Evolutionary conservation across 1,140 invertebrate species (phyloP), one percentile per base, ranked within the genome.

Genomic region (Pachypsylla venusta): DNA sequence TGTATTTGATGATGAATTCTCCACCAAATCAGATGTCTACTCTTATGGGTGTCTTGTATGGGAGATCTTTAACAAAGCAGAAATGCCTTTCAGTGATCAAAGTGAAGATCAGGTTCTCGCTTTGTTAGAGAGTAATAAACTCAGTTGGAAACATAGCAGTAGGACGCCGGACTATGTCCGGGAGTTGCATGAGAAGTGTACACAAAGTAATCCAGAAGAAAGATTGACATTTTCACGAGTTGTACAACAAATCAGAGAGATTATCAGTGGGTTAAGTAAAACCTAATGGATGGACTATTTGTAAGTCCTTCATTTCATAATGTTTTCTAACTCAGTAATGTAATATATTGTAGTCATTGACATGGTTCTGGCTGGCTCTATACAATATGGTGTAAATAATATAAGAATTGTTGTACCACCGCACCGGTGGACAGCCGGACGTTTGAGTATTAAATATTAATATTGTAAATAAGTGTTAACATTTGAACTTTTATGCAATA

Each of bases 21-120:
- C 91, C 0, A 89, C 86, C 2, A 92, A 95, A 69, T 93, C 89
- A 69, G 93, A 97, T 70, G 87, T 95, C 0, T 98, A 91, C 75
- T 85, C 90, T 60, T 96, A 85, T 69, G 90, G 85, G 0, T 87
- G 87, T 14, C 75, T 94, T 1, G 79, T 91, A 24, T 96, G 90
- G 89, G 93, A 98, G 72, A 81, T 93, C 16, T 90, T 91, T 69
- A 81, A 84, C 58, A 83, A 87, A 70, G 92, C 88, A 0, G 84
- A 89, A 64, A 71, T 92, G 40, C 93, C 93, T 0, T 91, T 92
- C 66, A 79, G 81, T 10, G 85, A 89, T 62, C 73, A 88, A 56
- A 83, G 80, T 65, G 87, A 92, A 67, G 84, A 84, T 48, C 81
- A 82, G 5, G 79, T 91, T 55, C 62, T 93, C 58, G 72, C 81